Conservation (phyloP, 2,888 invertebrate species). For the Nemotelus pantherinus region DNA sequence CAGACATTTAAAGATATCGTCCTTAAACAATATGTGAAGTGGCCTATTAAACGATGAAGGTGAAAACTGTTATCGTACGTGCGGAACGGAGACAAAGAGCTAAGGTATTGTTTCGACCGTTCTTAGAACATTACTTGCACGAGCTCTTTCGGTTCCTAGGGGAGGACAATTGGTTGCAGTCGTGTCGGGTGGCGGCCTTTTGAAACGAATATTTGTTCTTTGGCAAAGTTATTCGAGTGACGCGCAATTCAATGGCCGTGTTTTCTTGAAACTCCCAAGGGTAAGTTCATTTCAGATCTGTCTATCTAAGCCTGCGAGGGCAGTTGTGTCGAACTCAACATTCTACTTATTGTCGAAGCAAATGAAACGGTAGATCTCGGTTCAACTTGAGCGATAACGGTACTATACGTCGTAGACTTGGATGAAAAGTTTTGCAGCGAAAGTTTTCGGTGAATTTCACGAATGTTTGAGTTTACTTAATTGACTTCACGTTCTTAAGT, state of each 20-base stretch:
- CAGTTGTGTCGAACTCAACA: no score
- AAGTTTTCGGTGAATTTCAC: conserved; percentile 18
- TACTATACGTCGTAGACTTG: no score
- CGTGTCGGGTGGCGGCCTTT: no score
- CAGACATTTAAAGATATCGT: conserved; percentile 14
- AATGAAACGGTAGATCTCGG: no score
- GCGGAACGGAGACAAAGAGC: conserved; percentile 1
- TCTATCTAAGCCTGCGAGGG: no score
- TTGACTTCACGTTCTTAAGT: conserved; percentile 22
- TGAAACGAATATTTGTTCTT: background rate
- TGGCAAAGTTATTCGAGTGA: background rate
- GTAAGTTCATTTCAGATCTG: no score
- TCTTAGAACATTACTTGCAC: background rate
- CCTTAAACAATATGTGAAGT: conserved; percentile 9
- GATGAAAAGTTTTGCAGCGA: background rate
- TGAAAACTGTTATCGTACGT: conserved; percentile 6
- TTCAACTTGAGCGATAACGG: no score
- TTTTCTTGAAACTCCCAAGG: no score
- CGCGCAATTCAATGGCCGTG: no score
- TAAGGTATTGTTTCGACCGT: background rate
- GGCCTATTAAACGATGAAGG: conserved; percentile 13
- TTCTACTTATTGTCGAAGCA: no score
- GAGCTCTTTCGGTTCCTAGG: background rate
- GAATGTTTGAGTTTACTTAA: conserved; percentile 28
- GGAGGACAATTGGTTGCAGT: background rate